Evolutionary conservation across 2,888 invertebrate genomes (phyloP).

Genomic region (Orthosia gracilis): DNA sequence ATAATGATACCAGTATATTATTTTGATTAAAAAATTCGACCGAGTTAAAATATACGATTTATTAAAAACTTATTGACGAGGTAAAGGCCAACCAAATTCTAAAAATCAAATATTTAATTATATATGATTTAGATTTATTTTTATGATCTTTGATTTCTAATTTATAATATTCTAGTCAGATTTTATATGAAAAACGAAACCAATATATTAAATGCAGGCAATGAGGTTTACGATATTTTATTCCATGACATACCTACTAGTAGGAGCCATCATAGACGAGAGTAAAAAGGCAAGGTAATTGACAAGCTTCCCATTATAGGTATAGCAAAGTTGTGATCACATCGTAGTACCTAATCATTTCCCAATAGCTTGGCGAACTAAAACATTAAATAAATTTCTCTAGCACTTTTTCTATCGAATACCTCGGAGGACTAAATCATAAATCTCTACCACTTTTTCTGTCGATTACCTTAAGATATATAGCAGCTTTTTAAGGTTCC

Average conservation of each 20-base stretch:
- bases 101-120: background rate
- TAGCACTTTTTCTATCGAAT: slow-evolving; percentile 2
- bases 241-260: background rate
- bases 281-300: background rate
- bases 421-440: too few species aligned
- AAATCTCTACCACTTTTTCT: too few species aligned
- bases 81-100: slow-evolving; percentile 1
- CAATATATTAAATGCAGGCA: background rate
- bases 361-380: background rate
- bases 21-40: background rate
- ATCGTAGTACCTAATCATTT: background rate
- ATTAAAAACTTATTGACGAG: slow-evolving; percentile 2
- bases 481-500: too few species aligned
- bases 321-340: slow-evolving; percentile 4
- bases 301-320: background rate
- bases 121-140: slow-evolving; percentile 16
- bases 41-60: background rate
- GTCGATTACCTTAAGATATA: too few species aligned
- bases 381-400: background rate
- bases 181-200: slow-evolving; percentile 10
- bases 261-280: too few species aligned
- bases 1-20: background rate
- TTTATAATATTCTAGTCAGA: background rate
- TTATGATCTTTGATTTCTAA: slow-evolving; percentile 6
- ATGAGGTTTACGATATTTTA: background rate